A percentile compares a stretch with the other conserved stretches of the same genome.
phyloP scores from a whole-genome alignment of 2,113 vertebrate genomes.

The Apaloderma vittatum region DNA sequence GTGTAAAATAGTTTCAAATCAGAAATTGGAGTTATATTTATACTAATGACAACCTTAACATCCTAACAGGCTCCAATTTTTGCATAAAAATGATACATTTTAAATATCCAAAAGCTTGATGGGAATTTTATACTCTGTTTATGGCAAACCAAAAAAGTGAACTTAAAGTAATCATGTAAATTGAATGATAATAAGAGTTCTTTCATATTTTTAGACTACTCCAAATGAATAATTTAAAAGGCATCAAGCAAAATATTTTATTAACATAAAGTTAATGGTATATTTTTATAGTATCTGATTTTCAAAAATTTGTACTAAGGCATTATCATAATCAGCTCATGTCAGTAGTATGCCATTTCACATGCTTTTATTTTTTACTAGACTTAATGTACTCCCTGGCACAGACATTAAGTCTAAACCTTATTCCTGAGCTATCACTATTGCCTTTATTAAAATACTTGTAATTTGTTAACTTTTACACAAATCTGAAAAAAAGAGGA shows the following conservation, averaged over 20 bases:
- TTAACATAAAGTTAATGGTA: conserved; percentile 89
- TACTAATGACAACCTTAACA: conserved; percentile 84
- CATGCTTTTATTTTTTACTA: conserved; percentile 78
- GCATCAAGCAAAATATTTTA: conserved; percentile 88
- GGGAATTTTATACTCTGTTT: conserved; percentile 84
- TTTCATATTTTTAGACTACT: conserved; percentile 88
- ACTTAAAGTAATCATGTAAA: conserved; percentile 89
- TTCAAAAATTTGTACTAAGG: conserved; percentile 81
- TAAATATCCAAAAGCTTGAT: conserved; percentile 82
- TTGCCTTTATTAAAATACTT: conserved; percentile 68
- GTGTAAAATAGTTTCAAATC: conserved; percentile 82
- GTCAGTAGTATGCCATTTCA: conserved; percentile 77
- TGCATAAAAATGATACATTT: conserved; percentile 85
- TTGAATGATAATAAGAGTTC: conserved; percentile 88
- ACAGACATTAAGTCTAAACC: conserved; percentile 57
- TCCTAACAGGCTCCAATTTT: conserved; percentile 82
- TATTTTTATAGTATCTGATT: conserved; percentile 87
- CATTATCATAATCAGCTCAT: conserved; percentile 86
- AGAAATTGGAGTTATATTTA: conserved; percentile 83
- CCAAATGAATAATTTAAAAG: conserved; percentile 88
- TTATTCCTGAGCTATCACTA: conserved; percentile 52
- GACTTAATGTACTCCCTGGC: conserved; percentile 76
- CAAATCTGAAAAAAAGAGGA: conserved; percentile 28
- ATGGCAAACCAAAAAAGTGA: conserved; percentile 85
- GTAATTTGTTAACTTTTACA: conserved; percentile 56